Percentiles rank a stretch among this genome's conserved stretches.
Conservation (phyloP, 1,140 invertebrate genomes). For the Pogonognathellus flavescens region DNA sequence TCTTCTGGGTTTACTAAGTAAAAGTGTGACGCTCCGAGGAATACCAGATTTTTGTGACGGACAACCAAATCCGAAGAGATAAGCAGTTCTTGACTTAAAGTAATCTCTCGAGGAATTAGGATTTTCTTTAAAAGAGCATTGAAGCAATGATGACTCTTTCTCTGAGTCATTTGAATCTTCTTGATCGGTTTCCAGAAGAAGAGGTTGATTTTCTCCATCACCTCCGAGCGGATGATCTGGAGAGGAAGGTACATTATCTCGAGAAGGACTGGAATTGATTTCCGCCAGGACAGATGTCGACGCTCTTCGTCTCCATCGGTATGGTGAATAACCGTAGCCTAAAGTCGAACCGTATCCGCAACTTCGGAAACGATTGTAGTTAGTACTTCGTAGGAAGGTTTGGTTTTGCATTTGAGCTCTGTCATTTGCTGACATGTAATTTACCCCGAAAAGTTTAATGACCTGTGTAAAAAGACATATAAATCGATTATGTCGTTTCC, state of each 20-base stretch:
- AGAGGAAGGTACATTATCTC: constrained; percentile 21
- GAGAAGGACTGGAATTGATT: neutral
- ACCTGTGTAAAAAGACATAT: constrained; percentile 43
- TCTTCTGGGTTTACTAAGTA: constrained; percentile 52
- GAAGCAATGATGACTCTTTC: constrained; percentile 24
- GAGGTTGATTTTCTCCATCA: constrained; percentile 20
- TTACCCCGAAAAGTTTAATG: constrained; percentile 57
- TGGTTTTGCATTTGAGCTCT: constrained; percentile 48
- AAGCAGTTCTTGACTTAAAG: neutral
- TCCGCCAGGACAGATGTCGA: constrained; percentile 1
- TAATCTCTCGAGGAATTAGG: constrained; percentile 10
- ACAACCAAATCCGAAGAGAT: constrained; percentile 25
- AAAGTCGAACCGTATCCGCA: constrained; percentile 2
- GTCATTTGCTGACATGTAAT: constrained; percentile 54
- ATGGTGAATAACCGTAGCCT: constrained; percentile 6
- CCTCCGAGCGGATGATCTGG: constrained; percentile 5
- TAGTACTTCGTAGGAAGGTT: constrained; percentile 39
- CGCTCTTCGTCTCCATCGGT: constrained; percentile 7
- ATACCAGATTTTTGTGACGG: neutral
- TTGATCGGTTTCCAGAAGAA: neutral
- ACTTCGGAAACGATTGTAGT: constrained; percentile 37
- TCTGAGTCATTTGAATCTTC: neutral
- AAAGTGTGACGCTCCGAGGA: constrained; percentile 50
- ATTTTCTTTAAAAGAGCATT: constrained; percentile 16
- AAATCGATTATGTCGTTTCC: neutral